Evolutionary conservation across 2,797 vertebrate species (phyloP).

Genomic region (Chaetodon trifasciatus): DNA sequence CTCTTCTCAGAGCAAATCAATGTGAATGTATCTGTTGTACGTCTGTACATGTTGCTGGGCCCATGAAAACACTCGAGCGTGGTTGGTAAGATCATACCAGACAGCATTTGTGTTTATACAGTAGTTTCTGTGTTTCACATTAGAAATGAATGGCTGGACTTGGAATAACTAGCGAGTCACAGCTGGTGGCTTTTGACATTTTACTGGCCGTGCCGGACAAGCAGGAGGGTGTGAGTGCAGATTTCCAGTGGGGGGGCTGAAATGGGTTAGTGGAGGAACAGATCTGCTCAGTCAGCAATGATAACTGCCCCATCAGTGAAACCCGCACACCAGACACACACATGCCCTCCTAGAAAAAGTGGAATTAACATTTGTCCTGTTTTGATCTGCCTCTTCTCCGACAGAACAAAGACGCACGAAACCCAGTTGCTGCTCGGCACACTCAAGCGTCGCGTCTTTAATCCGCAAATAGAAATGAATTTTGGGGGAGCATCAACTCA

Average conservation of each 20-base stretch:
- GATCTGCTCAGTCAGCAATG: conserved; percentile 73
- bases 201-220: conserved; percentile 32
- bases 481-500: not conserved
- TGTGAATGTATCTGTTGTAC: conserved; percentile 80
- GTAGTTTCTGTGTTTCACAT: conserved; percentile 46
- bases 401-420: conserved; percentile 17
- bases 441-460: conserved; percentile 1
- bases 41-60: conserved; percentile 62
- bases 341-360: conserved; percentile 27
- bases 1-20: conserved; percentile 65
- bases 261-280: conserved; percentile 51
- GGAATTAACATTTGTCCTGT: conserved; percentile 40
- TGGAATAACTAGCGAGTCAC: conserved; percentile 46
- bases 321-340: conserved; percentile 28
- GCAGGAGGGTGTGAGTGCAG: conserved; percentile 59
- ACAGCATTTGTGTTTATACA: conserved; percentile 37
- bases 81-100: conserved; percentile 37
- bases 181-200: conserved; percentile 55
- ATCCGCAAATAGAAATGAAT: conserved; percentile 17
- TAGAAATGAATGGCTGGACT: conserved; percentile 42
- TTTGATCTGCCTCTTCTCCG: conserved; percentile 12
- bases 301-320: conserved; percentile 76
- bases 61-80: conserved; percentile 35
- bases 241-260: conserved; percentile 52
- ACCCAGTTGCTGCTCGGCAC: conserved; percentile 7